phyloP scores from a whole-genome alignment of 1,140 invertebrate genomes.

The Ceratosolen fusciceps region DNA sequence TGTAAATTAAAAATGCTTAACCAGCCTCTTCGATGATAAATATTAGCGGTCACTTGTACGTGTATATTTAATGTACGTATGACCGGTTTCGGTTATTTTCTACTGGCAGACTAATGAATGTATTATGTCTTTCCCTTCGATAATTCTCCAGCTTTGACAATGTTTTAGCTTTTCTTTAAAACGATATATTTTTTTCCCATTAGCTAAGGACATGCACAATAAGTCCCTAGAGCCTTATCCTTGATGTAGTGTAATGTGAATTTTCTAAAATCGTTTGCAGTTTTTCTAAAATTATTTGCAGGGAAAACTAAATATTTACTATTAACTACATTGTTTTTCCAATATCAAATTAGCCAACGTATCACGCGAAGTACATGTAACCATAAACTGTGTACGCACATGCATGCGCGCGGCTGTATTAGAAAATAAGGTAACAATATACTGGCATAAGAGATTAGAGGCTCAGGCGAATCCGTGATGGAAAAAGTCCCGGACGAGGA shows the following conservation, averaged over 20 bases:
- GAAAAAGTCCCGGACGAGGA: neutral
- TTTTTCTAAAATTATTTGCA: neutral
- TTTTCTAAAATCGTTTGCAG: neutral
- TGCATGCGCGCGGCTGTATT: neutral
- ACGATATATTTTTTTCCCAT: neutral
- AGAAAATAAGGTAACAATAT: neutral
- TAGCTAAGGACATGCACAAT: neutral
- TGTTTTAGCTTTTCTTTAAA: neutral
- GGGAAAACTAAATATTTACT: neutral
- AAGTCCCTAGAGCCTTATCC: neutral
- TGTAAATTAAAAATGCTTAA: slow-evolving; percentile 2
- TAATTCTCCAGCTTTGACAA: neutral
- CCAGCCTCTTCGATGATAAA: neutral
- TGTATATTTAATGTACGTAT: neutral
- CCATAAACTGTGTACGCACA: too few relatives aligned
- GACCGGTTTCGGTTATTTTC: neutral
- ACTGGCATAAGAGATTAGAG: neutral
- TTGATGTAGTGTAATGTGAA: neutral
- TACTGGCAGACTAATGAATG: neutral
- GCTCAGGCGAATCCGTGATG: neutral
- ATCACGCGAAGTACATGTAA: too few relatives aligned
- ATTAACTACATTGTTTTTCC: neutral
- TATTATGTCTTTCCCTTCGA: neutral
- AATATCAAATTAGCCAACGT: too few relatives aligned
- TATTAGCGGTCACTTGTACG: neutral